phyloP scores from a whole-genome alignment of 2,888 invertebrate species.

The Drosophila neonasuta region DNA sequence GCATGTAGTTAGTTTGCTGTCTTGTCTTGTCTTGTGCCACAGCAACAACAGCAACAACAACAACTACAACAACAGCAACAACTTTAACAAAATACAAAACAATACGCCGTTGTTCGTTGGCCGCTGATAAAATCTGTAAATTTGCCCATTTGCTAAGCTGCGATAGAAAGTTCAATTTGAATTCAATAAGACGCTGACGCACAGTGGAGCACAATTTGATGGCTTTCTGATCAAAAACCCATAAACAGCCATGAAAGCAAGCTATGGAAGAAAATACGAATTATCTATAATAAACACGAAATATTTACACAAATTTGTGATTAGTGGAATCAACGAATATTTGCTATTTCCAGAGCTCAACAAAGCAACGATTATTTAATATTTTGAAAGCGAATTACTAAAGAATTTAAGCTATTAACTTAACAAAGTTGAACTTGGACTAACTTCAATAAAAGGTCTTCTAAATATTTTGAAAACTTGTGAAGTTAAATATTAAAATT shows the following conservation, averaged over 20 bases:
- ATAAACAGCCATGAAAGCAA: not conserved
- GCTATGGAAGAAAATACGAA: not conserved
- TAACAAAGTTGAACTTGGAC: no score
- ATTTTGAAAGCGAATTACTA: no score
- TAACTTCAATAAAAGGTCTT: no score
- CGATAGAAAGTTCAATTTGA: slow-evolving; percentile 68
- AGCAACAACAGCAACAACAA: slow-evolving; percentile 23
- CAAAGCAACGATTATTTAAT: not conserved
- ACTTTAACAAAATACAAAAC: slow-evolving; percentile 27
- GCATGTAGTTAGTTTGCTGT: slow-evolving; percentile 49
- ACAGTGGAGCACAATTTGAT: slow-evolving; percentile 29
- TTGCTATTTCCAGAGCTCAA: not conserved
- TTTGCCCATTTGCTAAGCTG: slow-evolving; percentile 58
- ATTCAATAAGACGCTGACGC: slow-evolving; percentile 55
- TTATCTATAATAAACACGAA: not conserved
- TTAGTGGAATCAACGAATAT: not conserved
- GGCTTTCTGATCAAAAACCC: not conserved
- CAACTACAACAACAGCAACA: slow-evolving; percentile 21
- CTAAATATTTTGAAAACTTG: no score
- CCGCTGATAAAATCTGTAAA: slow-evolving; percentile 64
- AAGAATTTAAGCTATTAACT: no score
- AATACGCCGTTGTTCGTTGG: slow-evolving; percentile 47
- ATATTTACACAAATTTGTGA: not conserved
- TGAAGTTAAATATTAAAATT: no score
- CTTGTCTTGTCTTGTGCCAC: slow-evolving; percentile 43